Evolutionary conservation across 2,888 invertebrate genomes (phyloP).

Genomic region (Orchestes rusci): DNA sequence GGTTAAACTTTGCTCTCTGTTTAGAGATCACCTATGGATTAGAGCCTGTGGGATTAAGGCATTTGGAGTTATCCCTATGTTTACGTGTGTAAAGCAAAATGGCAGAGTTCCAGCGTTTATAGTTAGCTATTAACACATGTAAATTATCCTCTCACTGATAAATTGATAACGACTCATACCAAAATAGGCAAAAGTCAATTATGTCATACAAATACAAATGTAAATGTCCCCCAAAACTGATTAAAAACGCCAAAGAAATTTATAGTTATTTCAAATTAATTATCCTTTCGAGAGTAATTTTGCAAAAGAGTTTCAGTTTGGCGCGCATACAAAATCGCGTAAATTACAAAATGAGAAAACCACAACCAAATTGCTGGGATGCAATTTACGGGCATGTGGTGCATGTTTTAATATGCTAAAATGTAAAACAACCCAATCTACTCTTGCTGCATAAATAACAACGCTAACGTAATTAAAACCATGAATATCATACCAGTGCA

Average conservation of each 20-base stretch:
- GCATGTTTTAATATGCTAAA: conserved; percentile 37
- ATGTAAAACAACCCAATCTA: conserved; percentile 32
- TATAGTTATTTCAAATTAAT: too few relatives aligned
- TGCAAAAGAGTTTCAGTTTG: conserved; percentile 24
- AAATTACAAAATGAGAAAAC: conserved; percentile 38
- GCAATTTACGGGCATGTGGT: conserved; percentile 35
- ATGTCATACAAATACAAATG: too few relatives aligned
- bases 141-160: too few relatives aligned
- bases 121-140: too few relatives aligned
- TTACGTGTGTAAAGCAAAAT: too few relatives aligned
- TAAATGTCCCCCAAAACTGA: too few relatives aligned
- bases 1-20: conserved; percentile 14
- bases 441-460: conserved; percentile 33
- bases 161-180: too few relatives aligned
- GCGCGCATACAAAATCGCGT: conserved; percentile 26
- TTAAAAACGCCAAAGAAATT: too few relatives aligned
- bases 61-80: too few relatives aligned
- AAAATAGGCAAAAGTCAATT: too few relatives aligned
- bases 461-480: conserved; percentile 38
- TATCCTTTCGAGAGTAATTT: conserved; percentile 23
- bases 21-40: conserved; percentile 19
- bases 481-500: conserved; percentile 14
- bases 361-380: conserved; percentile 32
- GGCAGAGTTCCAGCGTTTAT: too few relatives aligned
- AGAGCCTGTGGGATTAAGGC: too few relatives aligned